These are phyloP conservation scores for Silurus meridionalis DNA, from an alignment of 2,113 vertebrate genomes.

Conservation along the genomic window DNA sequence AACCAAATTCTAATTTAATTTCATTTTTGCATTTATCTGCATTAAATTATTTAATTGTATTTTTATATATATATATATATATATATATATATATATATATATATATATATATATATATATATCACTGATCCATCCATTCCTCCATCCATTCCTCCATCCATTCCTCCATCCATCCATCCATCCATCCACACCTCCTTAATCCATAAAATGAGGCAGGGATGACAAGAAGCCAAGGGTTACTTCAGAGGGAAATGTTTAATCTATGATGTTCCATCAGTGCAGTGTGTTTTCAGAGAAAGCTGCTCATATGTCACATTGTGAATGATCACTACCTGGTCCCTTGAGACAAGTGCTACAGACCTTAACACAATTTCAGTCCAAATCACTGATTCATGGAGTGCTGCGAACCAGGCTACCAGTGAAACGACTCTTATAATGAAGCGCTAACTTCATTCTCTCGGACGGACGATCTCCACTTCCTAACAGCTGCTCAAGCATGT, in stretches of 20 bases:
- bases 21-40: too few species aligned
- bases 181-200: background rate
- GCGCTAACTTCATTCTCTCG: slow-evolving; percentile 40
- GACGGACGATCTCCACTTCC: slow-evolving; percentile 35
- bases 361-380: slow-evolving; percentile 61
- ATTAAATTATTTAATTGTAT: too few species aligned
- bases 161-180: background rate
- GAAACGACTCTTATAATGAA: slow-evolving; percentile 44
- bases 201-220: background rate
- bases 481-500: slow-evolving; percentile 43
- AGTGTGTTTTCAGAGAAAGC: slow-evolving; percentile 4
- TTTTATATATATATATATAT: too few species aligned
- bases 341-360: slow-evolving; percentile 51
- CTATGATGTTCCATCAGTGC: background rate
- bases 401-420: slow-evolving; percentile 39
- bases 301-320: slow-evolving; percentile 45
- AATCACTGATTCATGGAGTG: slow-evolving; percentile 60
- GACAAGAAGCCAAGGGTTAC: background rate
- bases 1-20: too few species aligned
- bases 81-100: too few species aligned
- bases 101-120: too few species aligned
- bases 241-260: background rate
- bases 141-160: background rate
- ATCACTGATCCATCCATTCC: background rate
- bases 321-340: slow-evolving; percentile 52